Base-by-base conservation (phyloP, 2,888 invertebrate genomes). In the Stictocephala bisonia region DNA sequence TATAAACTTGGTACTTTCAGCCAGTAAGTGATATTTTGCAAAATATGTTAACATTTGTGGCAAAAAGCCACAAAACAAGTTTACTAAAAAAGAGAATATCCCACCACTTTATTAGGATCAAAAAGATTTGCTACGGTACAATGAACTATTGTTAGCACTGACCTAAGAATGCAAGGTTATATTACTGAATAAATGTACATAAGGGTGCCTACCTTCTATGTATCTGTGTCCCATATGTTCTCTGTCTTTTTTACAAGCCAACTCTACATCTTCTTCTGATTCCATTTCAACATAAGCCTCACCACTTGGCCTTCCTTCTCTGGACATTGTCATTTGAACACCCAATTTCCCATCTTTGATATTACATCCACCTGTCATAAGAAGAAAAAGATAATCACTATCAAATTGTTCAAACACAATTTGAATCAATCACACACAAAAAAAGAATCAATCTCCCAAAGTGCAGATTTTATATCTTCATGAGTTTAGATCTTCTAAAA, bases 141-240 rank as follows among this genome's bases (percentile, higher is more conserved):
- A n/a, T n/a, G n/a, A n/a, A n/a, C n/a, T n/a, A n/a, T n/a, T n/a
- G n/a, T n/a, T n/a, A n/a, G n/a, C n/a, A 11, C 35, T 35, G 11
- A 7, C 11, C 11, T 35, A 35, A 35, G 35, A 11, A 35, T 11
- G 7, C 11, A 11, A 35, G 6, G 6, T 31, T 31, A 9, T 9
- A 6, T 31, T 31, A 31, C 6, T 31, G 35, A 9, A 9, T 31
- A 31, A 31, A 6, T 31, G 35, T 35, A 2, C 13, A 40, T 15
- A 3, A 22, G 7, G n/a, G 3, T n/a, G 11, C 22, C 22, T 82
- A 92, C 93, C 91, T 88, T 93, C 93, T 83, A 96, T 94, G 80
- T 96, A 96, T 85, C 96, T 88, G 82, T 92, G 92, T 24, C 96
- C 96, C 90, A 96, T 94, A 80, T 95, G 93, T 80, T 94, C 91